These are phyloP conservation scores for Macrotis lagotis DNA, from an alignment of 2,113 vertebrate species.

Conservation along the genomic window DNA sequence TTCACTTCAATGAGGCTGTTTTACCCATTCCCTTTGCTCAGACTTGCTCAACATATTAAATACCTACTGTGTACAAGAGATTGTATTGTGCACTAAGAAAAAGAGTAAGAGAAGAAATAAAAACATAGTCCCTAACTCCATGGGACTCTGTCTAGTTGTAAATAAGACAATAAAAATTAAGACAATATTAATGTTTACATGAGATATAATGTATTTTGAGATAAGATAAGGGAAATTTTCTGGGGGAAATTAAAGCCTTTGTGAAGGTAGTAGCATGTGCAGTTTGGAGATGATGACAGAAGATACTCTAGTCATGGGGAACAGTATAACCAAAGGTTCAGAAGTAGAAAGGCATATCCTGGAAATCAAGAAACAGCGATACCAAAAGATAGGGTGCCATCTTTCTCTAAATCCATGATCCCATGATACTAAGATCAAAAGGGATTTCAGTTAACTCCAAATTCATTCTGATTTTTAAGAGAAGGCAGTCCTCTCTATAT, in stretches of 20 bases:
- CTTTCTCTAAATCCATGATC: constrained; percentile 44
- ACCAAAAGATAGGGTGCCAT: constrained; percentile 70
- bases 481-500: constrained; percentile 67
- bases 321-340: background rate
- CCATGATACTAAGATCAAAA: background rate
- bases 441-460: constrained; percentile 68
- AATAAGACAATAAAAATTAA: background rate
- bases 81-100: background rate
- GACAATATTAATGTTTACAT: background rate
- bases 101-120: background rate
- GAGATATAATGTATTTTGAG: background rate
- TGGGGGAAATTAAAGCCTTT: background rate
- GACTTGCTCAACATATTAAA: background rate
- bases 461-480: background rate
- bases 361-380: constrained; percentile 69
- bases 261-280: background rate
- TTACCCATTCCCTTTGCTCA: background rate
- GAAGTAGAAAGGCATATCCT: background rate
- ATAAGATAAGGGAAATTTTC: background rate
- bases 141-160: background rate
- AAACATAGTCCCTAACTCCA: background rate
- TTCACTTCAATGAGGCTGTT: background rate
- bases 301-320: background rate
- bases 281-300: background rate
- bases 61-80: background rate